These are phyloP conservation scores for Steinernema feltiae DNA, from an alignment of 1,140 invertebrate species.

Conservation along the genomic window DNA sequence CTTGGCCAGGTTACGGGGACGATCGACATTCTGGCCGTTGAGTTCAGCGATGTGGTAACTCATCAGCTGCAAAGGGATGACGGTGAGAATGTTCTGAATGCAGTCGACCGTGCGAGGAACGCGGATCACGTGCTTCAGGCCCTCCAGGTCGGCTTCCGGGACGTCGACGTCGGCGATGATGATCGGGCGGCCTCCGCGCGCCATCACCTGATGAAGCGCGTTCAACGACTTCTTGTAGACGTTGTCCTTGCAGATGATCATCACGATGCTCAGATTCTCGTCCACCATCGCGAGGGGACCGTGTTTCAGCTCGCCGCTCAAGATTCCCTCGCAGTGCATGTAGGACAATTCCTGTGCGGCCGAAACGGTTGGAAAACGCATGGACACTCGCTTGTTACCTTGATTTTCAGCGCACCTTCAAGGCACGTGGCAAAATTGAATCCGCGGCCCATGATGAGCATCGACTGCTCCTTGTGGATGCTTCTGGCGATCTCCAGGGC, in stretches of 20 bases:
- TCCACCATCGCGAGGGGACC: constrained; percentile 94
- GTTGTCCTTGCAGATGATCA: constrained; percentile 94
- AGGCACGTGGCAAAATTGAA: constrained; percentile 98
- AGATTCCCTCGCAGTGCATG: constrained; percentile 98
- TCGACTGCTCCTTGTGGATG: constrained; percentile 83
- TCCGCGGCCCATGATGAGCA: constrained; percentile 95
- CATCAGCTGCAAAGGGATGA: constrained; percentile 89
- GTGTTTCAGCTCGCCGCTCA: constrained; percentile 97
- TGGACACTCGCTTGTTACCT: constrained; percentile 23
- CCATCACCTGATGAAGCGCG: constrained; percentile 78
- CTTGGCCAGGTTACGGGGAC: constrained; percentile 2
- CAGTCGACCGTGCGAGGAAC: constrained; percentile 83
- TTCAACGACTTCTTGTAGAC: constrained; percentile 97
- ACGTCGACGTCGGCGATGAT: constrained; percentile 91
- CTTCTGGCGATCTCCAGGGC: constrained; percentile 82
- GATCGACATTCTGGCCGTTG: constrained; percentile 80
- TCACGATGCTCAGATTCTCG: constrained; percentile 91
- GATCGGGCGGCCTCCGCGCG: constrained; percentile 73
- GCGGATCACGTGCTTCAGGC: constrained; percentile 65
- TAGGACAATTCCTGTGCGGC: constrained; percentile 82
- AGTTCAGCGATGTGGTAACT: constrained; percentile 92
- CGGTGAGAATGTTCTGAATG: constrained; percentile 79
- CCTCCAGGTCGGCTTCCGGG: constrained; percentile 67
- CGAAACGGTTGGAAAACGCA: not conserved
- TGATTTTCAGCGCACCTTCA: constrained; percentile 84